phyloP scores from a whole-genome alignment of 2,888 invertebrate species.

The Tipula vernalis region DNA sequence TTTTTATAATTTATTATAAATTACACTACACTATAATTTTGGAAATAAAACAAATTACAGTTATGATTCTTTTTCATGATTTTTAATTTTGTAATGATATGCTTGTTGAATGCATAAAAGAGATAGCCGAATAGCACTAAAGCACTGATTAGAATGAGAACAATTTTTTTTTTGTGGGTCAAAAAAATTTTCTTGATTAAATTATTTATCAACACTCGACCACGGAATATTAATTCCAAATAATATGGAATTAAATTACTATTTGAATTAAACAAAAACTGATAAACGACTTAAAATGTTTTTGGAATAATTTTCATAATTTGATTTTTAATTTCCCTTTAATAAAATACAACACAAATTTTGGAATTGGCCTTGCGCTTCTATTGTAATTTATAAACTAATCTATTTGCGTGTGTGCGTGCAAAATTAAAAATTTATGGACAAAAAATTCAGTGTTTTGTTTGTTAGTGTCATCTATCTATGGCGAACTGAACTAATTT shows the following conservation, averaged over 20 bases:
- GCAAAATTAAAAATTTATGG: not conserved
- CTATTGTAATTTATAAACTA: not conserved
- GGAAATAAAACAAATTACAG: not conserved
- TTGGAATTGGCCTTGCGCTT: constrained; percentile 10
- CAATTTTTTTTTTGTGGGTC: not conserved
- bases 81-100: not conserved
- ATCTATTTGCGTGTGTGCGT: not conserved
- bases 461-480: not conserved
- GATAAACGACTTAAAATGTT: not conserved
- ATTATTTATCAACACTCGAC: not conserved
- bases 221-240: not conserved
- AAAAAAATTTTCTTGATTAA: not conserved
- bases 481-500: not conserved
- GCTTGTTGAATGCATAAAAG: not conserved
- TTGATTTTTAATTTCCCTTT: not conserved
- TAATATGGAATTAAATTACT: not conserved
- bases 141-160: not conserved
- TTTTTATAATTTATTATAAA: not conserved
- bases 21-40: not conserved
- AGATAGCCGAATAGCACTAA: not conserved
- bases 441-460: not conserved
- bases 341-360: not conserved
- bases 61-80: not conserved
- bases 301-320: not conserved
- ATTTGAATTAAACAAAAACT: not conserved